Base-by-base conservation (phyloP, 35 echinoderm and acorn worm species). In the Ptychodera flava region DNA sequence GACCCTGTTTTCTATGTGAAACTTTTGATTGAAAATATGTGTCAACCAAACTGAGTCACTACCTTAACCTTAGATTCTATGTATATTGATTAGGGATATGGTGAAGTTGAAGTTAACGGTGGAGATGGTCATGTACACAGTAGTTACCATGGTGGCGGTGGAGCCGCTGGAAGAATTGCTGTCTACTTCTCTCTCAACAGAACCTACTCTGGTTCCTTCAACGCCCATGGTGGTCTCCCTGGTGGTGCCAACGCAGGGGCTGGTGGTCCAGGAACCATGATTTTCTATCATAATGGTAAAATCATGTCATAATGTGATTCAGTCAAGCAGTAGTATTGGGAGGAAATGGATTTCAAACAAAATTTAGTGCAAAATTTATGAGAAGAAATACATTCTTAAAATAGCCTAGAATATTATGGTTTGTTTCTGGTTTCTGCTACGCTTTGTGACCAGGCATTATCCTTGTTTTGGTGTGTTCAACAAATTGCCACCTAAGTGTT, bases 261-360 rank as follows among this genome's bases (percentile, higher is more conserved):
- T 77, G 94, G 94, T 78, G 91, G 90, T 16, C 90, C 94, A 32
- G 94, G 94, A 29, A 95, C 94, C 30, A 89, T 90, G 52, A 92
- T 95, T 79, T 95, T 95, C 38, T 95, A 92, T 38, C 94, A 95
- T 52, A 95, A 87, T 33, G 85, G 94, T 92, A 91, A 85, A 79
- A 31, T 33, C 16, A n/a, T n/a, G n/a, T n/a, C n/a, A n/a, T n/a
- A n/a, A n/a, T n/a, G n/a, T n/a, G n/a, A n/a, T n/a, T n/a, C n/a
- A n/a, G n/a, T n/a, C n/a, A n/a, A n/a, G n/a, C n/a, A n/a, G n/a
- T n/a, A n/a, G n/a, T n/a, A n/a, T n/a, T n/a, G n/a, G n/a, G n/a
- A n/a, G n/a, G n/a, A n/a, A n/a, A n/a, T n/a, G n/a, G n/a, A n/a
- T n/a, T n/a, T n/a, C n/a, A n/a, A n/a, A n/a, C n/a, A n/a, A n/a